Percentiles rank a stretch among this genome's conserved stretches.
Conservation (phyloP, 2,888 invertebrate species). For the Amiota minor region DNA sequence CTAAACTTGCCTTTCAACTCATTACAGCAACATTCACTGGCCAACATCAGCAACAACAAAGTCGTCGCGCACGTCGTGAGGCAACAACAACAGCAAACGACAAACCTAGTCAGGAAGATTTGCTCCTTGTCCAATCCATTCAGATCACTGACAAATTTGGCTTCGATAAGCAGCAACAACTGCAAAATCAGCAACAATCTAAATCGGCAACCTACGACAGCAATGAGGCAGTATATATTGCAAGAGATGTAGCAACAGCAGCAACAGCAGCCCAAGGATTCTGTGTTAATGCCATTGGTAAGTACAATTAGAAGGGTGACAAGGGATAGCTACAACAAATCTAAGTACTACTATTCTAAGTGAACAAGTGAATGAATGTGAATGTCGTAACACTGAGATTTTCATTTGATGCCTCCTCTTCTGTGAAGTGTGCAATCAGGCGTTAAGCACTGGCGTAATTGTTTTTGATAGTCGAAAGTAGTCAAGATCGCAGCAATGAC, state of each 20-base stretch:
- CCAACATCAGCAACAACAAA: conserved; percentile 23
- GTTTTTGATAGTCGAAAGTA: conserved; percentile 39
- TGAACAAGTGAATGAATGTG: background rate
- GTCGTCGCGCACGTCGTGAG: conserved; percentile 62
- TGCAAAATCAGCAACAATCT: conserved; percentile 50
- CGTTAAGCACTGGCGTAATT: conserved; percentile 57
- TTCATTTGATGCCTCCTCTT: background rate
- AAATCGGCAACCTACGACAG: conserved; percentile 74
- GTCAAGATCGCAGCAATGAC: background rate
- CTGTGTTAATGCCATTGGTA: conserved; percentile 73
- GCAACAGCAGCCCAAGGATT: conserved; percentile 72
- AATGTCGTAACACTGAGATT: background rate
- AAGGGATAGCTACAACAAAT: background rate
- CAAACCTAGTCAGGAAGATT: conserved; percentile 80
- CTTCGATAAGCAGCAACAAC: conserved; percentile 78
- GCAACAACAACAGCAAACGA: conserved; percentile 46
- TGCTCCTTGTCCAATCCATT: conserved; percentile 91
- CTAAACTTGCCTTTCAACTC: conserved; percentile 26
- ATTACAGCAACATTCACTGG: conserved; percentile 42
- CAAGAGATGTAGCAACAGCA: conserved; percentile 70
- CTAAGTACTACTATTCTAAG: background rate
- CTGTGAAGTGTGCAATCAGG: conserved; percentile 51
- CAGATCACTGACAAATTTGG: conserved; percentile 95
- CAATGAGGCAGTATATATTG: conserved; percentile 80
- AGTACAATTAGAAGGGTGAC: conserved; percentile 46